phyloP scores from a whole-genome alignment of 2,113 vertebrate species.

The Anhinga anhinga region DNA sequence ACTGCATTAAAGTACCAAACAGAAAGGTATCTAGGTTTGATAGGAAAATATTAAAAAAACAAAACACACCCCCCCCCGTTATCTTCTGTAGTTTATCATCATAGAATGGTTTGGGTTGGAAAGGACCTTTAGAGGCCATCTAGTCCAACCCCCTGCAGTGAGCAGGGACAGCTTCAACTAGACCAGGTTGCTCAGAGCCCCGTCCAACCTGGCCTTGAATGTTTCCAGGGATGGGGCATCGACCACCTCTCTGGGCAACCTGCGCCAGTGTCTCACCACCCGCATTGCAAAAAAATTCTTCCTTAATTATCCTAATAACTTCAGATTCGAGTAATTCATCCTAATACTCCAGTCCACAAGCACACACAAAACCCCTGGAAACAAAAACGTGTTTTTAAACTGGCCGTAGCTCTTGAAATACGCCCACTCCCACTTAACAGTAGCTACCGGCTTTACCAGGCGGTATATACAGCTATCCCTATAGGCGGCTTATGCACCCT shows the following conservation, averaged over 20 bases:
- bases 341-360: too few relatives aligned
- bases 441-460: neutral
- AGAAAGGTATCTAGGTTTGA: neutral
- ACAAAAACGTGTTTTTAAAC: neutral
- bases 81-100: neutral
- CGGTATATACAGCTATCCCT: rapidly evolving
- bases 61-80: rapidly evolving
- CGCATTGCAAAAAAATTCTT: too few relatives aligned
- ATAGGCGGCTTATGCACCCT: rapidly evolving
- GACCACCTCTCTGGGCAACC: too few relatives aligned
- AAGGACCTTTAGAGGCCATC: too few relatives aligned
- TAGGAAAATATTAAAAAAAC: rapidly evolving
- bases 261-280: too few relatives aligned
- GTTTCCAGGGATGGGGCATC: too few relatives aligned
- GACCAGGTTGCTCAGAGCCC: too few relatives aligned
- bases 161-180: too few relatives aligned
- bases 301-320: neutral
- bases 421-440: too few relatives aligned
- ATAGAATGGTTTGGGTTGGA: too few relatives aligned
- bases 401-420: neutral
- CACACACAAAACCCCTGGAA: neutral
- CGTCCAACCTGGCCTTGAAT: too few relatives aligned
- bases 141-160: too few relatives aligned
- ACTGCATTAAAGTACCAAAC: neutral
- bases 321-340: neutral